Percentiles rank a stretch among this genome's conserved stretches.
Conservation (phyloP, 2,113 vertebrate species). For the Odocoileus hemionus region DNA sequence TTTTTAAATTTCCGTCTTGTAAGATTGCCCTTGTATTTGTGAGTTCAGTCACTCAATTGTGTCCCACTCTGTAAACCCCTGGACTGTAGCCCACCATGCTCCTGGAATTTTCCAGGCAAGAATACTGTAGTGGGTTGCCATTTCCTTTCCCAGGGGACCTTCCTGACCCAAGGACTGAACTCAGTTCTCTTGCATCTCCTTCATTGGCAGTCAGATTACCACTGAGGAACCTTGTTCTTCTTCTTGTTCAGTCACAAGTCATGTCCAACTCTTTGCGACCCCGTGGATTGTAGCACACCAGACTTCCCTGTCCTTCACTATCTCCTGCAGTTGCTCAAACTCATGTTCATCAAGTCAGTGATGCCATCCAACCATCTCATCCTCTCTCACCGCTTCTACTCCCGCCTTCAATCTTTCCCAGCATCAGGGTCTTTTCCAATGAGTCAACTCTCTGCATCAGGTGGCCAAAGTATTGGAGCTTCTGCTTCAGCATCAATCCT, state of each 20-base stretch:
- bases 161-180: neutral
- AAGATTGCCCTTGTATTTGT: neutral
- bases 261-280: neutral
- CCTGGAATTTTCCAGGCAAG: neutral
- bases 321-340: neutral
- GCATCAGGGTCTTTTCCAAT: neutral
- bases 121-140: neutral
- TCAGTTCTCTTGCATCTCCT: neutral
- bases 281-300: neutral
- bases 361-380: neutral
- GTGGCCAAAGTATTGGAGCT: neutral
- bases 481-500: neutral
- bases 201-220: neutral
- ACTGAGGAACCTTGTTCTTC: neutral
- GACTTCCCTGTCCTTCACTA: neutral
- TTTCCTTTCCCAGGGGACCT: neutral
- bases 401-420: neutral
- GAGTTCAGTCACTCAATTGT: neutral
- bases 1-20: neutral
- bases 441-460: neutral
- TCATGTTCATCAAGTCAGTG: neutral
- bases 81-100: neutral
- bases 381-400: neutral
- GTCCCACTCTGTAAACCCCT: neutral
- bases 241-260: neutral